Conservation (phyloP, 2,113 vertebrate genomes). For the Phocoena phocoena region DNA sequence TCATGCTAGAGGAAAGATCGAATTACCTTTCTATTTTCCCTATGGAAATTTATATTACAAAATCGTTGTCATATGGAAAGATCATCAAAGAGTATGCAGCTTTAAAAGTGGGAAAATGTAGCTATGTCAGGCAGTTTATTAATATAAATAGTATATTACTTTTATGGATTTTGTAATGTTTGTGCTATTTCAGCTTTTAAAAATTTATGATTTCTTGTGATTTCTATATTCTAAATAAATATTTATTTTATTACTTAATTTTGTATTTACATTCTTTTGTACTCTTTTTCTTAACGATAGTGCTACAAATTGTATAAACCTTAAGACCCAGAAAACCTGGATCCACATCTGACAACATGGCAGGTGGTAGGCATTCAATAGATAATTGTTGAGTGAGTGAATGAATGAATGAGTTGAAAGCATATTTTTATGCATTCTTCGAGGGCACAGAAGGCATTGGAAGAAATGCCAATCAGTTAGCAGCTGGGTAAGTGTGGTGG, state of each 20-base stretch:
- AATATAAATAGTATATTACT: neutral
- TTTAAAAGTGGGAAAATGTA: neutral
- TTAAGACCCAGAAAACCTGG: neutral
- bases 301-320: neutral
- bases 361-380: neutral
- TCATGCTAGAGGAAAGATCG: neutral
- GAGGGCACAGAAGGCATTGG: neutral
- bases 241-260: neutral
- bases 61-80: neutral
- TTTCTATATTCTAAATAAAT: slow-evolving; percentile 33
- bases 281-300: slow-evolving; percentile 3
- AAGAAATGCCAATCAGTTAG: neutral
- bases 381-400: neutral
- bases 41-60: neutral
- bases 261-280: neutral
- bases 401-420: neutral
- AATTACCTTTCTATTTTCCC: slow-evolving; percentile 27
- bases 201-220: neutral
- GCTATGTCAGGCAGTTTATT: neutral
- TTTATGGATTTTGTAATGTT: slow-evolving; percentile 33
- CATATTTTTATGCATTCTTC: neutral
- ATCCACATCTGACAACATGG: neutral
- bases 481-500: neutral
- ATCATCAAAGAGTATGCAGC: neutral
- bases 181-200: neutral